A percentile compares a stretch with the other conserved stretches of the same genome.
phyloP scores from a whole-genome alignment of 1,140 invertebrate genomes.

The Drosophila miranda region DNA sequence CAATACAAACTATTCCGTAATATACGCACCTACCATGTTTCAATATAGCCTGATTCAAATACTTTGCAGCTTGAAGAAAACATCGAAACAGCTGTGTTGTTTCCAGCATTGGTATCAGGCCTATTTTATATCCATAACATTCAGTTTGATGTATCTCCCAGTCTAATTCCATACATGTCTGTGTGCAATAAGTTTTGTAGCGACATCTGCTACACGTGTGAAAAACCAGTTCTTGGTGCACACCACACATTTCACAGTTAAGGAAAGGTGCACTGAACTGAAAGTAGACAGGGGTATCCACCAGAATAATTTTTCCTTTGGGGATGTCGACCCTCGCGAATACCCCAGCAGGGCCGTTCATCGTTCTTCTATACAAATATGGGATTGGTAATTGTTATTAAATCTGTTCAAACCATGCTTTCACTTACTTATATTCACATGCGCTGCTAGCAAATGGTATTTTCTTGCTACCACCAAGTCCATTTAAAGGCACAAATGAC shows the following conservation, averaged over 20 bases:
- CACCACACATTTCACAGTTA: slow-evolving; percentile 45
- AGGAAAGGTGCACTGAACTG: slow-evolving; percentile 45
- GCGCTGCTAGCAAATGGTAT: slow-evolving; percentile 28
- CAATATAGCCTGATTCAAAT: slow-evolving; percentile 19
- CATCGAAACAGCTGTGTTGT: slow-evolving; percentile 27
- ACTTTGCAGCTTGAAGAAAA: slow-evolving; percentile 35
- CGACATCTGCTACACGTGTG: slow-evolving; percentile 51
- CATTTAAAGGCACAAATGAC: slow-evolving; percentile 3
- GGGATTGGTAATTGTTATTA: neutral
- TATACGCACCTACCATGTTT: slow-evolving; percentile 34
- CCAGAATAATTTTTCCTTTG: slow-evolving; percentile 28
- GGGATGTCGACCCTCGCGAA: slow-evolving; percentile 15
- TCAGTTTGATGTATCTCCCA: slow-evolving; percentile 23
- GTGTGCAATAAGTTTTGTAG: slow-evolving; percentile 44
- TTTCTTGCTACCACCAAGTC: slow-evolving; percentile 4
- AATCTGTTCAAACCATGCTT: no score
- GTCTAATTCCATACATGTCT: slow-evolving; percentile 32
- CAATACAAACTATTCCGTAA: neutral
- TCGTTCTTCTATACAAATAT: slow-evolving; percentile 1
- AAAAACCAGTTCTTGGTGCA: slow-evolving; percentile 27
- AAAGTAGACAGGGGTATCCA: slow-evolving; percentile 14
- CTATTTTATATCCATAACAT: slow-evolving; percentile 46
- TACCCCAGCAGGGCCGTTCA: neutral
- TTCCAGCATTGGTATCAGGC: slow-evolving; percentile 51
- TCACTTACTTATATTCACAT: slow-evolving; percentile 35